Evolutionary conservation across 2,113 vertebrate genomes (phyloP), one percentile per base, ranked within the genome.

Genomic region (Cynoglossus semilaevis): DNA sequence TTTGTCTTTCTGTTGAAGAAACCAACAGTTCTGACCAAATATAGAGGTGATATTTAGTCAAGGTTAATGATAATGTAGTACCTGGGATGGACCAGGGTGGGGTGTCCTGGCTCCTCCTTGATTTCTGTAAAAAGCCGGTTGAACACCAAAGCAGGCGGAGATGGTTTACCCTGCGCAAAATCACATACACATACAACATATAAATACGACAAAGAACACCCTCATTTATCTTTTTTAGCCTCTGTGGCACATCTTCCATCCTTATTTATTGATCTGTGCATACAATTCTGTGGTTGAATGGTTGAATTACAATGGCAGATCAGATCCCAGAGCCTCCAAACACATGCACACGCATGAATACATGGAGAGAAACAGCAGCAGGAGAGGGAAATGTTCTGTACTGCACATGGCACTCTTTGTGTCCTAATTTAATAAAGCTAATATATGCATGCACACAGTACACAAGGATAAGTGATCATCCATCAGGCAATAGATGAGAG

Each of bases 11-110:
- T 29, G 2, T 29, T 29, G 22, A 29, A 29, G 22, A 29, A 29
- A 29, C 37, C 2, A 10, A 7, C 37, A 38, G 37, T 10, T 38
- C 22, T 54, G 1, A 19, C 16, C 19, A 5, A 9, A 6, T 22
- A 14, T 34, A 1, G 16, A 14, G 0, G 19, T 48, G 60, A 16
- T 37, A 22, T 38, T 58, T 8, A 44, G 34, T 38, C 1, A 9
- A 19, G 42, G 35, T 52, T 29, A 37, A 37, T 49, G n/a, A 15
- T 22, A 71, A 38, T 87, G 81, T 64, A 74, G 85, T 91, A 98
- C 97, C 96, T 98, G 79, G 96, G 95, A 72, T 97, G 95, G 77
- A 97, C 83, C 88, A 96, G 88, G 72, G 93, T 88, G 51, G 91
- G 88, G 63, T 90, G 88, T 87, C 91, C 94, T 70, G 92, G 91